Percentiles rank a stretch among this genome's conserved stretches.
Evolutionary conservation across 2,797 vertebrate species (phyloP).

Genomic region (Poecilia wingei): DNA sequence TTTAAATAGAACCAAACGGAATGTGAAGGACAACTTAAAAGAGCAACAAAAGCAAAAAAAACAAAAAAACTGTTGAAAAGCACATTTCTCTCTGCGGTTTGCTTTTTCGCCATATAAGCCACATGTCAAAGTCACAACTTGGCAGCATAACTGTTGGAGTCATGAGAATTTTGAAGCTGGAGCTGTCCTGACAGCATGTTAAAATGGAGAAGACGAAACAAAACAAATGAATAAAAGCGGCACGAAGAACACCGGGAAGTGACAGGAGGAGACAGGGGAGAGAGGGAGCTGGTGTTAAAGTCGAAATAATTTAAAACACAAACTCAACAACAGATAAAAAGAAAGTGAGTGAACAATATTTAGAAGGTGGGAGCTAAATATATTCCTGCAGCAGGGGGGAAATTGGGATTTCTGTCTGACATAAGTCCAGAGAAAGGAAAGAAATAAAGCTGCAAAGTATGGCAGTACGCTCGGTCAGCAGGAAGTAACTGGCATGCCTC

Average conservation of each 20-base stretch:
- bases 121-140: slow-evolving; percentile 11
- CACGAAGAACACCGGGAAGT: slow-evolving; percentile 6
- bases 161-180: slow-evolving; percentile 6
- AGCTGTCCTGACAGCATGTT: slow-evolving; percentile 25
- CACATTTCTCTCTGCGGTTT: slow-evolving; percentile 2
- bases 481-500: slow-evolving; percentile 48
- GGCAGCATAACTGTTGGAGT: slow-evolving; percentile 7
- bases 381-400: slow-evolving; percentile 41
- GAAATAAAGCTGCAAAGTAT: slow-evolving; percentile 16
- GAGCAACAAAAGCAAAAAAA: neutral
- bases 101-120: slow-evolving; percentile 12
- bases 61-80: slow-evolving; percentile 1
- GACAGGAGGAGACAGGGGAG: slow-evolving; percentile 14
- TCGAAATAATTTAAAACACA: slow-evolving; percentile 11
- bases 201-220: neutral
- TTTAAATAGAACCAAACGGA: neutral
- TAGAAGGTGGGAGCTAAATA: slow-evolving; percentile 53
- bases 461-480: slow-evolving; percentile 59
- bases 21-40: slow-evolving; percentile 9
- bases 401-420: slow-evolving; percentile 48
- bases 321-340: slow-evolving; percentile 18
- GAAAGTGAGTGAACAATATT: slow-evolving; percentile 33
- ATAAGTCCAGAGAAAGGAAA: slow-evolving; percentile 15
- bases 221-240: neutral
- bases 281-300: slow-evolving; percentile 10